Evolutionary conservation across 2,113 vertebrate genomes (phyloP).

Genomic region (Hemiprocne comata): DNA sequence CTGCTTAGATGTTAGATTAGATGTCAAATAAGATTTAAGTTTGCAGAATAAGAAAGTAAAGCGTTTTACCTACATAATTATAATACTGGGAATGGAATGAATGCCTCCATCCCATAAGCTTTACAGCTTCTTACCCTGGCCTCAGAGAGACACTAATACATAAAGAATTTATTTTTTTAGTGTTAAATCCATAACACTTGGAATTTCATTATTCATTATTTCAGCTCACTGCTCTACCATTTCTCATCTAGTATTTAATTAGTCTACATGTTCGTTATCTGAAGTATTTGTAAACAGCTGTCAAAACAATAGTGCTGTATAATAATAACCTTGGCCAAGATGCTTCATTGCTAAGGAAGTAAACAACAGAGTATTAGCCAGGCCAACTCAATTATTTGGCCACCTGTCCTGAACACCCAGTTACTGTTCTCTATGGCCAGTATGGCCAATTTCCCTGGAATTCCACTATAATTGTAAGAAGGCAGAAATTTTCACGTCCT

Average conservation of each 20-base stretch:
- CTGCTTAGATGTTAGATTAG: not conserved
- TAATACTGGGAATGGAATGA: not conserved
- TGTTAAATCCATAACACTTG: not conserved
- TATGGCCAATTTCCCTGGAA: not conserved
- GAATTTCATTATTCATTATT: not conserved
- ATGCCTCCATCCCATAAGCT: not conserved
- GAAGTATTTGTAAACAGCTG: conserved; percentile 16
- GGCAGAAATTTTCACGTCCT: not conserved
- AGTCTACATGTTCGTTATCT: not conserved
- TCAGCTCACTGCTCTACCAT: not conserved
- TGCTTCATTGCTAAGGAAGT: not conserved
- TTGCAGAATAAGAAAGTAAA: not conserved
- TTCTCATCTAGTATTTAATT: not conserved
- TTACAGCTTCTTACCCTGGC: not conserved
- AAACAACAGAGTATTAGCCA: not conserved
- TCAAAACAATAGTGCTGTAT: not conserved
- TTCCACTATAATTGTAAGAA: not conserved
- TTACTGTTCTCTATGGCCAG: not conserved
- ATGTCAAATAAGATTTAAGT: not conserved
- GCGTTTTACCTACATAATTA: not conserved
- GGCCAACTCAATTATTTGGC: conserved; percentile 4
- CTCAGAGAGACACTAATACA: not conserved
- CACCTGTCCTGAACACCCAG: not conserved
- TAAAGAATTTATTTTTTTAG: not conserved
- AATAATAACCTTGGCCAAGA: not conserved